Evolutionary conservation across 2,113 vertebrate genomes (phyloP).

Genomic region (Irena cyanogastra): DNA sequence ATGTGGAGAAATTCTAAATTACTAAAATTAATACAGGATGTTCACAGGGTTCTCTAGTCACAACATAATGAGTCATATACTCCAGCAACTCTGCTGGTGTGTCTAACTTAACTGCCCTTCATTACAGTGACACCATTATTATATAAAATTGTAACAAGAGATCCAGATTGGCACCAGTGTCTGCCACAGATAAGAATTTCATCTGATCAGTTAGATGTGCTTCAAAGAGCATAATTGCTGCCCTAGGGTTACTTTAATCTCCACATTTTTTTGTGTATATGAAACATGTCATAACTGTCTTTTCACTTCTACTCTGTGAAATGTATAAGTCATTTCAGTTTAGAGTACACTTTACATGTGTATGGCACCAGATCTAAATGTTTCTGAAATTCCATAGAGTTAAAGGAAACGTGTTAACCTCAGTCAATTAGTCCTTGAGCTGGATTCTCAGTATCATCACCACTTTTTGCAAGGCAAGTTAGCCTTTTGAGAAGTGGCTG

Average conservation of each 20-base stretch:
- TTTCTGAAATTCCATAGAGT: not conserved
- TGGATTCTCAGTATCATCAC: not conserved
- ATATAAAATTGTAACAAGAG: not conserved
- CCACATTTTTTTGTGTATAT: not conserved
- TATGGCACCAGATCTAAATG: not conserved
- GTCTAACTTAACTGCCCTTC: not conserved
- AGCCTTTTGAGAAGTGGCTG: not conserved
- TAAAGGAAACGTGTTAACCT: not conserved
- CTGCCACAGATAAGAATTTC: not conserved
- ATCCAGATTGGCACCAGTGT: not conserved
- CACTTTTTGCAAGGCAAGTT: not conserved
- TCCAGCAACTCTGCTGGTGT: not conserved
- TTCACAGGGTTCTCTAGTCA: not conserved
- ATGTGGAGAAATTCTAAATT: not conserved
- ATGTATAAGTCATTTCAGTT: not conserved
- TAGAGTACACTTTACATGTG: not conserved
- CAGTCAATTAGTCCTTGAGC: not conserved
- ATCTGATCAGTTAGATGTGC: slow-evolving; percentile 9
- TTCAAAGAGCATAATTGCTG: slow-evolving; percentile 11
- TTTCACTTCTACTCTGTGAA: not conserved
- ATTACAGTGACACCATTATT: not conserved
- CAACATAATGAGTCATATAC: not conserved
- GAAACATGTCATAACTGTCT: not conserved
- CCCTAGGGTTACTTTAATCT: slow-evolving; percentile 9
- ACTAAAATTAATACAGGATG: not conserved